Evolutionary conservation across 1,140 invertebrate genomes (phyloP), one percentile per base, ranked within the genome.

Genomic region (Paracyclopina nana): DNA sequence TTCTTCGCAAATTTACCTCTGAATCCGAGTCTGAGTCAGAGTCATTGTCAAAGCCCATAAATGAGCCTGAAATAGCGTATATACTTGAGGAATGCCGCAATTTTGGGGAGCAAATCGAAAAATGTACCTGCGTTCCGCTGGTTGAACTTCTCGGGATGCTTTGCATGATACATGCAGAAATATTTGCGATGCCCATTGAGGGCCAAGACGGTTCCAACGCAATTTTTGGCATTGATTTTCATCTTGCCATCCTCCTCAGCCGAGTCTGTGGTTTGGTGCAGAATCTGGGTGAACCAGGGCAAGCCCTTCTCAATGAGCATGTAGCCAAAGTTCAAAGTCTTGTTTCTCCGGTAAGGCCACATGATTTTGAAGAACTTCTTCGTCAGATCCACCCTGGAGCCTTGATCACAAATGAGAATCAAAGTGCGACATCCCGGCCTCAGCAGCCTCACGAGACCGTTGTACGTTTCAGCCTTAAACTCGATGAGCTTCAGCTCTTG

Each of bases 131-230:
- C 42, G 12, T 16, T 38, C 20, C 18, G 31, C 49, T 52, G 54
- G 24, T 54, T 49, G 6, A 56, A 52, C 11, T 51, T 56, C 54
- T 77, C 77, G 16, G 74, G 74, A 65, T 90, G 84, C 63, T 90
- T 92, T 28, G 90, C 86, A 67, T 98, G 91, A 67, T 94, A 97
- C 69, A 98, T 90, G 62, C 86, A 95, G 68, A 95, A 96, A 66
- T 96, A 96, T 66, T 90, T 87, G 42, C 90, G 71, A 65, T 88
- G 83, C 4, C 91, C 91, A 68, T 96, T 97, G 28, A 97, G 67
- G 1, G 88, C 82, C 18, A 98, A 66, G 25, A 98, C 91, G 18
- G 94, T 98, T 6, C 94, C 94, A 27, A 96, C 79, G 65, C 88
- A 95, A 69, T 96, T 96, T 58, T 84, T 77, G 2, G 87, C 82